Percentiles rank a stretch among this genome's conserved stretches.
Conservation (phyloP, 2,113 vertebrate species). For the Osmerus eperlanus region DNA sequence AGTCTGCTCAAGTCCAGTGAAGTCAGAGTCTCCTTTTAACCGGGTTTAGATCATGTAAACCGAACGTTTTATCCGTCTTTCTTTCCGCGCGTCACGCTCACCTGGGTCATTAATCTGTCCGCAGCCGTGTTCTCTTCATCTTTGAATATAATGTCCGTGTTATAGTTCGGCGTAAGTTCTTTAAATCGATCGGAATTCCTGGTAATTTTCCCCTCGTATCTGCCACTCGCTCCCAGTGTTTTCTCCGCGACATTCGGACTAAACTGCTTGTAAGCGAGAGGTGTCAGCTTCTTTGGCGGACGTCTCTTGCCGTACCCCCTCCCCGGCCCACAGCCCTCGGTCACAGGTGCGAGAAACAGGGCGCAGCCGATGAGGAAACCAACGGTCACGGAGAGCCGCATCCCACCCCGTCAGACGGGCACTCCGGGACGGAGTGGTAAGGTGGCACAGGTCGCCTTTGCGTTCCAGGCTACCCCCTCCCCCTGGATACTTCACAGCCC, state of each 20-base stretch:
- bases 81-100: constrained; percentile 54
- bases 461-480: constrained; percentile 40
- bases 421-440: constrained; percentile 43
- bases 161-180: constrained; percentile 96
- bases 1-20: too few species aligned
- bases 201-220: constrained; percentile 93
- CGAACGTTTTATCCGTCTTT: background rate
- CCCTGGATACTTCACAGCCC: constrained; percentile 30
- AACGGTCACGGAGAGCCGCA: constrained; percentile 79
- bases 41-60: background rate
- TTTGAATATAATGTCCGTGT: constrained; percentile 98
- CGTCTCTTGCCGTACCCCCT: constrained; percentile 93
- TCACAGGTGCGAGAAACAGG: constrained; percentile 82
- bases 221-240: constrained; percentile 93
- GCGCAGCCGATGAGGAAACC: constrained; percentile 75
- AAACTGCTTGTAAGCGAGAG: constrained; percentile 91
- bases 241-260: constrained; percentile 95
- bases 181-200: constrained; percentile 92
- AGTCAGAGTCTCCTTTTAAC: too few species aligned
- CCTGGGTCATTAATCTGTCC: constrained; percentile 97
- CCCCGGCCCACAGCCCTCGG: constrained; percentile 91
- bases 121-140: constrained; percentile 98
- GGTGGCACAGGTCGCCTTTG: constrained; percentile 42
- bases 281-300: constrained; percentile 87
- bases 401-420: constrained; percentile 69